These are phyloP conservation scores for Campopleginae sp. DNA, from an alignment of 2,888 invertebrate genomes.

Conservation along the genomic window DNA sequence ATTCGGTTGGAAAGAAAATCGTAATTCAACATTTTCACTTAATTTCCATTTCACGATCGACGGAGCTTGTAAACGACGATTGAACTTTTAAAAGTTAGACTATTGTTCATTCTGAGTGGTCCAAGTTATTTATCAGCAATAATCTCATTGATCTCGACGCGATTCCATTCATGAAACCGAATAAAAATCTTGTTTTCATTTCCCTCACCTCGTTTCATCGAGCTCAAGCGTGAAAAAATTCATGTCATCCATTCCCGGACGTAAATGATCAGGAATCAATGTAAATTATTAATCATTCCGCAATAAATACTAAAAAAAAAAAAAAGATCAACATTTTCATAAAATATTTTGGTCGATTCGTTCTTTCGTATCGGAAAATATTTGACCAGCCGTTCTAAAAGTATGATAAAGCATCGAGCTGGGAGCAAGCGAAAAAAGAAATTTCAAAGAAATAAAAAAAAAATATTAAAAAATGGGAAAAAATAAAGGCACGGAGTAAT, in stretches of 20 bases:
- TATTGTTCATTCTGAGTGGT: too few species aligned
- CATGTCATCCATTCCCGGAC: too few species aligned
- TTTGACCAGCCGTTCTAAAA: conserved; percentile 17
- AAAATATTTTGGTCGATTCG: background rate
- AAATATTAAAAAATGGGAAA: background rate
- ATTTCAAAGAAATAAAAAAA: background rate
- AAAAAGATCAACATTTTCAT: background rate
- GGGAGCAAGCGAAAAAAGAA: conserved; percentile 9
- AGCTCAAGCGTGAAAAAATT: too few species aligned
- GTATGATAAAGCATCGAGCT: conserved; percentile 4
- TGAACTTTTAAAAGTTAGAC: too few species aligned
- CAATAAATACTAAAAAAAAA: background rate
- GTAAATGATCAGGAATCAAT: background rate
- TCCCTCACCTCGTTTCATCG: too few species aligned
- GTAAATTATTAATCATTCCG: background rate
- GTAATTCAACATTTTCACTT: too few species aligned
- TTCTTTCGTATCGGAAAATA: background rate
- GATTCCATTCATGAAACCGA: too few species aligned
- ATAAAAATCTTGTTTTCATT: too few species aligned
- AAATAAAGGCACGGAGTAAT: conserved; percentile 52
- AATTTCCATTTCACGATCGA: too few species aligned
- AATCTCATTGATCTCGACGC: too few species aligned
- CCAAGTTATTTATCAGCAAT: too few species aligned
- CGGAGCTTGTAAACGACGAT: too few species aligned
- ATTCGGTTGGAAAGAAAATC: background rate